A percentile compares a stretch with the other conserved stretches of the same genome.
Evolutionary conservation across 2,113 vertebrate genomes (phyloP).

Genomic region (Cyphomyrus discorhynchus): DNA sequence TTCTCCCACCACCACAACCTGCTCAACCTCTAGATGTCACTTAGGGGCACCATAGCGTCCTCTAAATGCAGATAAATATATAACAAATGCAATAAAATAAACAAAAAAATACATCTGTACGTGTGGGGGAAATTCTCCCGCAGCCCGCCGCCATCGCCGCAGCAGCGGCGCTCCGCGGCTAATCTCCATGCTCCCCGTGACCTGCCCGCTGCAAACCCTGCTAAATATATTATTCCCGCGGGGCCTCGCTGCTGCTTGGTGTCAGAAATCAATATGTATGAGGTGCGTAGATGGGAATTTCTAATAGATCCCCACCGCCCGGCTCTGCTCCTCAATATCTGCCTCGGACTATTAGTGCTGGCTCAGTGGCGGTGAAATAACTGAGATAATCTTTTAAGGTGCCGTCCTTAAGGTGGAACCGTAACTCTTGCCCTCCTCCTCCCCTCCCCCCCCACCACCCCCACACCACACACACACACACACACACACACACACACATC

Average conservation of each 20-base stretch:
- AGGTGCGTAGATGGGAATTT: conserved; percentile 99
- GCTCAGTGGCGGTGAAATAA: conserved; percentile 99
- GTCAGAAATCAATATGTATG: conserved; percentile 99
- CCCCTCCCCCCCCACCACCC: too few species aligned
- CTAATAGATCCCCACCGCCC: conserved; percentile 99
- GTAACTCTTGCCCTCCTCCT: background rate
- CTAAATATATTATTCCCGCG: conserved; percentile 99
- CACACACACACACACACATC: background rate
- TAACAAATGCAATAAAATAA: conserved; percentile 14
- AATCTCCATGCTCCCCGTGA: conserved; percentile 99
- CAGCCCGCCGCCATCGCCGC: conserved; percentile 54
- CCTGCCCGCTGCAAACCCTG: conserved; percentile 97
- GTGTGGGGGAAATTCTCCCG: conserved; percentile 70
- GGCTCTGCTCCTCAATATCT: conserved; percentile 99
- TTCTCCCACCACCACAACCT: background rate
- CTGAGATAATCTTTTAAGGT: conserved; percentile 99
- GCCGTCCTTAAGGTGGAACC: conserved; percentile 74
- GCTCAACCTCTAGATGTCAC: background rate
- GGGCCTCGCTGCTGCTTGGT: conserved; percentile 99
- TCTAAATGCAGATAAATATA: conserved; percentile 4
- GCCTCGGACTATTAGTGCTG: conserved; percentile 99
- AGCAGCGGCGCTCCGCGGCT: conserved; percentile 88
- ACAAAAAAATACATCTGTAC: conserved; percentile 21
- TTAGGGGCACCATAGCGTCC: background rate
- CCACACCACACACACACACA: background rate